Evolutionary conservation across 2,797 vertebrate species (phyloP).

Genomic region (Sternarchorhynchus goeldii): DNA sequence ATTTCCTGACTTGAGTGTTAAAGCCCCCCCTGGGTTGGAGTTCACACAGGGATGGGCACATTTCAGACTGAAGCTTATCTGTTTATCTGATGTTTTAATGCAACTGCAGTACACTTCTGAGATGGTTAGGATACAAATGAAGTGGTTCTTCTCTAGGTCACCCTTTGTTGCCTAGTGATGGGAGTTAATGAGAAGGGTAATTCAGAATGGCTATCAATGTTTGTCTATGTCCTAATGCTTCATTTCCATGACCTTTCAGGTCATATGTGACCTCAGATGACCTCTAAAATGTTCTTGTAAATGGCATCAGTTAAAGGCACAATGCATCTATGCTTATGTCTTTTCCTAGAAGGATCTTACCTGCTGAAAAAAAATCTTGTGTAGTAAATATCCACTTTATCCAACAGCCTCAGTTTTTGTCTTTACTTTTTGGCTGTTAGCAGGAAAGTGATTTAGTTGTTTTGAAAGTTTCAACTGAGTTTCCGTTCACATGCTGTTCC

Average conservation of each 20-base stretch:
- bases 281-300: not conserved
- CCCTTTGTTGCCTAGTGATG: not conserved
- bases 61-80: not conserved
- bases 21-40: slow-evolving; percentile 1
- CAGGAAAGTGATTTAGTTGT: slow-evolving; percentile 37
- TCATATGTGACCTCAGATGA: not conserved
- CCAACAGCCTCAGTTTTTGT: not conserved
- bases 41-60: slow-evolving; percentile 23
- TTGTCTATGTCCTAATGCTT: not conserved
- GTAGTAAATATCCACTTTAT: slow-evolving; percentile 5
- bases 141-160: not conserved
- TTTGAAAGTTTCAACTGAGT: slow-evolving; percentile 40
- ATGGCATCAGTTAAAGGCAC: not conserved
- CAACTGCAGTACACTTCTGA: not conserved
- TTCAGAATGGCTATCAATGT: not conserved
- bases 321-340: not conserved
- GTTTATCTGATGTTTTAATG: slow-evolving; percentile 11
- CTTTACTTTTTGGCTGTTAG: not conserved
- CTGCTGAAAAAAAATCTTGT: not conserved
- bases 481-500: slow-evolving; percentile 48
- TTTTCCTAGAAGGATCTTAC: slow-evolving; percentile 5
- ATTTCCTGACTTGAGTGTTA: slow-evolving; percentile 41
- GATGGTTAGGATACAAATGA: not conserved
- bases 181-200: not conserved
- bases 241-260: not conserved